Evolutionary conservation across 2,113 vertebrate genomes (phyloP), one percentile per base, ranked within the genome.

Genomic region (Eudyptes chrysolophus): DNA sequence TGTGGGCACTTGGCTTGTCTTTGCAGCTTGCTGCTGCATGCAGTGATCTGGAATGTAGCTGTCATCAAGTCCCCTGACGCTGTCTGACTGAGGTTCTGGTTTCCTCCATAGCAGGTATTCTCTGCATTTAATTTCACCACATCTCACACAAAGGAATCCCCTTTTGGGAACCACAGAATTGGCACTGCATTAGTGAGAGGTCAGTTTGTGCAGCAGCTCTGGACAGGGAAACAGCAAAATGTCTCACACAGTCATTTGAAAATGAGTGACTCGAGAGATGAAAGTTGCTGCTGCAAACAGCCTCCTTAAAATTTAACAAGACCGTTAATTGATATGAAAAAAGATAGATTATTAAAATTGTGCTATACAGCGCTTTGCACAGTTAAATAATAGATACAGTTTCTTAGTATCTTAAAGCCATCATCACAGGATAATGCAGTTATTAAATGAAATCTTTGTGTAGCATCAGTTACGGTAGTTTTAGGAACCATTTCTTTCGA

Each of bases 51-150:
- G 32, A 52, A 40, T 3, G 0, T 16, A 66, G 40, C 66, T 77
- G 68, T 58, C 1, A 0, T 48, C n/a, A 51, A 42, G 36, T 42
- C 4, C 8, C 18, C 19, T 13, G 6, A 24, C 1, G 10, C 12
- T 54, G 15, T 36, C 19, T 60, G 38, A n/a, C 16, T 7, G 5
- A 38, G 38, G 36, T 52, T 66, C 40, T 76, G 15, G 20, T 75
- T 89, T 92, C 38, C 16, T 86, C 44, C 25, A 5, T 11, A 54
- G 34, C 29, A 95, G 34, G 9, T 81, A 92, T 89, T 55, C 52
- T 70, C 58, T 78, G 60, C 13, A 4, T 76, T 92, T 65, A 42
- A 46, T 82, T 89, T 76, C 20, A 40, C 25, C 40, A 19, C 29
- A 51, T 51, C 0, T 8, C 48, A 51, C 57, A 36, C 30, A 64